Evolutionary conservation across 2,888 invertebrate species (phyloP), one percentile per base, ranked within the genome.

Genomic region (Yponomeuta evonymella): DNA sequence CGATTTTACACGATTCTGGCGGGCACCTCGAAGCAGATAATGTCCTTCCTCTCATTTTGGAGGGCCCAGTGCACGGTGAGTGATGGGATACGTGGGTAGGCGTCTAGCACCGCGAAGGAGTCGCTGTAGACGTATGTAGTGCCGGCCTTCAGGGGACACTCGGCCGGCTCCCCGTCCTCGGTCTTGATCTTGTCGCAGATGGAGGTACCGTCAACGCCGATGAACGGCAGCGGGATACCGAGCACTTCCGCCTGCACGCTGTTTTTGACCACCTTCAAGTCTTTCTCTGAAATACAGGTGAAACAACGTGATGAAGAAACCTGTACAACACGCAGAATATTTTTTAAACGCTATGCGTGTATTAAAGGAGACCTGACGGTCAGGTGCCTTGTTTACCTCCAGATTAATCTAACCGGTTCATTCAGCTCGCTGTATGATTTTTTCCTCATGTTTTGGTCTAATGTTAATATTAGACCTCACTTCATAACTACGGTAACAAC

Each of bases 161-260:
- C 82, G 1, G 92, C 93, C 78, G 94, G 93, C 70, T 88, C 89
- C 0, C 94, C 95, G 73, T 93, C 92, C 71, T 86, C 87, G 0
- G 81, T 83, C 74, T 84, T 95, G 69, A 97, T 85, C 75, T 94
- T 93, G 33, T 92, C 88, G 78, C 97, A 97, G 48, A 96, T 94
- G 70, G 94, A 92, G 36, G 87, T 89, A 12, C 95, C 95, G 80
- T 97, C 95, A 15, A 96, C 96, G 10, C 97, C 97, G 11, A 96
- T 79, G 81, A 96, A 97, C 0, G 97, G 97, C 70, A 97, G 79
- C 0, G 93, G 89, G 0, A 96, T 79, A 0, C 94, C 94, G 2
- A 94, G 80, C 96, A 70, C 90, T 0, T 91, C 85, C 0, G 95
- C 97, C 73, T 83, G 84, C 8, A 97, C 96, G 10, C 86, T 81